phyloP scores from a whole-genome alignment of 2,888 invertebrate genomes.

The Oligia strigilis region DNA sequence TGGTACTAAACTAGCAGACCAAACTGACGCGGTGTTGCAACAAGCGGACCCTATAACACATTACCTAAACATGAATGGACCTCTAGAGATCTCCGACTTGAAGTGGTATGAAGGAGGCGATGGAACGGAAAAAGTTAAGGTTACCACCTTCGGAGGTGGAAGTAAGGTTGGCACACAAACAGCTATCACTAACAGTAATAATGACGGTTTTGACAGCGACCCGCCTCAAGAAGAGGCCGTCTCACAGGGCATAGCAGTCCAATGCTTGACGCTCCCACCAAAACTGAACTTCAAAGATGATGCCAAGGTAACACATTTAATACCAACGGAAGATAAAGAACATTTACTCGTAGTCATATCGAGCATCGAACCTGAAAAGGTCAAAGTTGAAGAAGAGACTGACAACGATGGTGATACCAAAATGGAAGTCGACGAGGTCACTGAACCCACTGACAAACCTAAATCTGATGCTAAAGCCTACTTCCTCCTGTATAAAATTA shows the following conservation, averaged over 20 bases:
- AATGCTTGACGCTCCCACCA: slow-evolving; percentile 90
- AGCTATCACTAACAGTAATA: slow-evolving; percentile 82
- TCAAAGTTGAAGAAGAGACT: slow-evolving; percentile 78
- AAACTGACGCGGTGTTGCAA: slow-evolving; percentile 83
- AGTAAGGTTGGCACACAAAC: slow-evolving; percentile 84
- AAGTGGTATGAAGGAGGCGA: slow-evolving; percentile 88
- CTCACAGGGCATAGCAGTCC: slow-evolving; percentile 89
- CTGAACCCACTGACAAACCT: slow-evolving; percentile 75
- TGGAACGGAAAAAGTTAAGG: slow-evolving; percentile 83
- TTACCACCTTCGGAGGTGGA: slow-evolving; percentile 79
- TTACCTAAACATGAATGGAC: slow-evolving; percentile 86
- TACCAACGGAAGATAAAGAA: slow-evolving; percentile 93
- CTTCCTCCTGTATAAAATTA: slow-evolving; percentile 84
- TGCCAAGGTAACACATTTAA: slow-evolving; percentile 91
- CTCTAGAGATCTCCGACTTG: slow-evolving; percentile 86
- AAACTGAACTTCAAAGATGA: slow-evolving; percentile 86
- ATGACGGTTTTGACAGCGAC: slow-evolving; percentile 89
- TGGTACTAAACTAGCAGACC: slow-evolving; percentile 85
- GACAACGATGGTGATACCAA: slow-evolving; percentile 84
- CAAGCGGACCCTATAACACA: slow-evolving; percentile 83
- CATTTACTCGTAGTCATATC: slow-evolving; percentile 92
- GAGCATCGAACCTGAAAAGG: slow-evolving; percentile 79
- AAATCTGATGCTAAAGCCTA: slow-evolving; percentile 82
- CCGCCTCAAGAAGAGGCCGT: slow-evolving; percentile 84
- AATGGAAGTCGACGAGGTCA: slow-evolving; percentile 86